Conservation (phyloP, 2,888 invertebrate genomes). For the Caenorhabditis japonica region DNA sequence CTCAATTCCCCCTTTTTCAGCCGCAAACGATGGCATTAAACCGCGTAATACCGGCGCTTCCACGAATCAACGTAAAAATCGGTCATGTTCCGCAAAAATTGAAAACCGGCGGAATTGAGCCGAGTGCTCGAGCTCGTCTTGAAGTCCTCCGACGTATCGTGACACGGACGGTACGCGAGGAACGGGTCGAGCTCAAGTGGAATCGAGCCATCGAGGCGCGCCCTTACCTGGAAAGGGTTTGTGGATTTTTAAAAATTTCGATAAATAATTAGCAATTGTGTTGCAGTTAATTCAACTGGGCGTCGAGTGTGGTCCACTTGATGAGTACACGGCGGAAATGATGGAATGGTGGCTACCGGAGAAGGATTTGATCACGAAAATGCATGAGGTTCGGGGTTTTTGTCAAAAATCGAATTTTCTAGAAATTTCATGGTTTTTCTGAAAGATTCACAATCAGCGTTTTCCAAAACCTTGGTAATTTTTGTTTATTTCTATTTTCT, state of each 20-base stretch:
- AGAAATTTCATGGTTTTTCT: too few species aligned
- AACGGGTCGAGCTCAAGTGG: slow-evolving; percentile 72
- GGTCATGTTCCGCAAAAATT: slow-evolving; percentile 75
- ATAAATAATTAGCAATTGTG: not conserved
- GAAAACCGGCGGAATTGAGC: slow-evolving; percentile 66
- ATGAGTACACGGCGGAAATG: slow-evolving; percentile 75
- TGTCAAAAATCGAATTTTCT: not conserved
- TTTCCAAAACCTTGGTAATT: too few species aligned
- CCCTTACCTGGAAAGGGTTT: slow-evolving; percentile 73
- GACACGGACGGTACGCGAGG: slow-evolving; percentile 73
- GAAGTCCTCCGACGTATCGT: slow-evolving; percentile 71
- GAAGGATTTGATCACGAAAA: slow-evolving; percentile 62
- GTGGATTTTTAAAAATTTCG: not conserved
- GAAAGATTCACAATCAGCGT: too few species aligned
- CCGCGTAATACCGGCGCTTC: slow-evolving; percentile 65
- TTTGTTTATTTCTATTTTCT: too few species aligned
- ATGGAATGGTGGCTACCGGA: slow-evolving; percentile 76
- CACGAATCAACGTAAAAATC: slow-evolving; percentile 68
- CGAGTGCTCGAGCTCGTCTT: slow-evolving; percentile 59
- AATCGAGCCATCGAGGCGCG: slow-evolving; percentile 76
- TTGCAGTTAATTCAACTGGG: slow-evolving; percentile 75
- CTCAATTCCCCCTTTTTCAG: not conserved
- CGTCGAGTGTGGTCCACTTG: slow-evolving; percentile 67
- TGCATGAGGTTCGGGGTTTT: slow-evolving; percentile 57
- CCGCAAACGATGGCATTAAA: slow-evolving; percentile 20